phyloP scores from a whole-genome alignment of 2,888 invertebrate species.

The Oegoconia quadripuncta region DNA sequence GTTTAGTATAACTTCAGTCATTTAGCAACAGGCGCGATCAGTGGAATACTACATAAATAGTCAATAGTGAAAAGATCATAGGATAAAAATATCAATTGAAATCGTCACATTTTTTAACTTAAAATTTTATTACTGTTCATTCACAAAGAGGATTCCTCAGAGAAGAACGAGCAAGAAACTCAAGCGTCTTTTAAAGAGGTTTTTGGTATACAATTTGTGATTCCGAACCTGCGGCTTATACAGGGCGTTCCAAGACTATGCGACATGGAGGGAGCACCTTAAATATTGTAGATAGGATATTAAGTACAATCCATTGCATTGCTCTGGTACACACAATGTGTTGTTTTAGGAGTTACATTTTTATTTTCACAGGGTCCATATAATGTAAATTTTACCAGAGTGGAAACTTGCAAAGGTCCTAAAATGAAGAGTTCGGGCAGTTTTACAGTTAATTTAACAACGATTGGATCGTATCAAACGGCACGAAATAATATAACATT shows the following conservation, averaged over 20 bases:
- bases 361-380: not conserved
- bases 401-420: not conserved
- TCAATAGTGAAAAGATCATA: not conserved
- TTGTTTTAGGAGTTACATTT: not conserved
- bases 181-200: too few species aligned
- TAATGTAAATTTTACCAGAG: not conserved
- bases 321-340: not conserved
- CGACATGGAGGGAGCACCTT: too few species aligned
- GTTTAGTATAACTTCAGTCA: too few species aligned
- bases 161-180: too few species aligned
- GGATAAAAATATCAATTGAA: not conserved
- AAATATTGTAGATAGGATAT: too few species aligned
- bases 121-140: not conserved
- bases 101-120: not conserved
- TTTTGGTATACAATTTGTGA: too few species aligned
- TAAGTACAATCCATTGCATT: not conserved
- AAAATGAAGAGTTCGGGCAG: not conserved
- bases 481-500: not conserved
- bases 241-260: too few species aligned
- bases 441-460: not conserved
- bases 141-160: too few species aligned
- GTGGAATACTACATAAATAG: not conserved
- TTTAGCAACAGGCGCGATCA: too few species aligned
- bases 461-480: not conserved
- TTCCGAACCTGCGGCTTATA: too few species aligned